Percentiles rank a stretch among this genome's conserved stretches.
These are phyloP conservation scores for Metallyticus violacea DNA, from an alignment of 2,888 invertebrate species.

Conservation along the genomic window DNA sequence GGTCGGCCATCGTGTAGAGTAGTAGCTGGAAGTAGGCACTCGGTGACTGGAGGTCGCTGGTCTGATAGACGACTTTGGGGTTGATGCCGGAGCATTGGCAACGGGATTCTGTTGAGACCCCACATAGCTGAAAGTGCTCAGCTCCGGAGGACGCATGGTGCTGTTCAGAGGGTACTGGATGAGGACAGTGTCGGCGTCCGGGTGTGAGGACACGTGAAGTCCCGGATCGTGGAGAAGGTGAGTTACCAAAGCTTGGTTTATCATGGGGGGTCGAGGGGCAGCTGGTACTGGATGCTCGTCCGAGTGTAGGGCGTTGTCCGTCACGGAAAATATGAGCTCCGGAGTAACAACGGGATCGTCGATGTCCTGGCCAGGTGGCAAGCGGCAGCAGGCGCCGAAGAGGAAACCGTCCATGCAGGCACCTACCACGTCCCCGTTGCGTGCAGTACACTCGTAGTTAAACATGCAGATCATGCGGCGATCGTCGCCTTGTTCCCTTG, in stretches of 20 bases:
- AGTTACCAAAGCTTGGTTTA: background rate
- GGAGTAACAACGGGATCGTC: constrained; percentile 19
- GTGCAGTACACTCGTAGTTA: constrained; percentile 80
- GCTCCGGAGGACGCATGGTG: constrained; percentile 10
- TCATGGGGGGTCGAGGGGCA: background rate
- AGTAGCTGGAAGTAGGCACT: constrained; percentile 20
- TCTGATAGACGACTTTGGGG: constrained; percentile 24
- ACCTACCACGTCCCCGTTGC: constrained; percentile 80
- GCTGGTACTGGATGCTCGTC: background rate
- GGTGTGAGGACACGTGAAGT: constrained; percentile 22
- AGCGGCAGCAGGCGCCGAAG: constrained; percentile 88
- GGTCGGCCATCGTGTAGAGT: constrained; percentile 23
- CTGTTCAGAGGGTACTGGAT: constrained; percentile 45
- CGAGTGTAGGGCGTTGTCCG: background rate
- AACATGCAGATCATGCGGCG: constrained; percentile 90
- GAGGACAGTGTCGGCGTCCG: constrained; percentile 60
- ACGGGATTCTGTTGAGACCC: constrained; percentile 23
- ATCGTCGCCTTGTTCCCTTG: constrained; percentile 58
- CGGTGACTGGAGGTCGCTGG: constrained; percentile 28
- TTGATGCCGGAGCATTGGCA: background rate
- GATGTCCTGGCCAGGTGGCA: constrained; percentile 48
- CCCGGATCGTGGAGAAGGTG: constrained; percentile 6
- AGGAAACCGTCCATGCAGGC: constrained; percentile 90
- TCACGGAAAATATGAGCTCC: background rate
- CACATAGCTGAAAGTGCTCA: constrained; percentile 32